Evolutionary conservation across 2,888 invertebrate species (phyloP).

Genomic region (Cheilosia vernalis): DNA sequence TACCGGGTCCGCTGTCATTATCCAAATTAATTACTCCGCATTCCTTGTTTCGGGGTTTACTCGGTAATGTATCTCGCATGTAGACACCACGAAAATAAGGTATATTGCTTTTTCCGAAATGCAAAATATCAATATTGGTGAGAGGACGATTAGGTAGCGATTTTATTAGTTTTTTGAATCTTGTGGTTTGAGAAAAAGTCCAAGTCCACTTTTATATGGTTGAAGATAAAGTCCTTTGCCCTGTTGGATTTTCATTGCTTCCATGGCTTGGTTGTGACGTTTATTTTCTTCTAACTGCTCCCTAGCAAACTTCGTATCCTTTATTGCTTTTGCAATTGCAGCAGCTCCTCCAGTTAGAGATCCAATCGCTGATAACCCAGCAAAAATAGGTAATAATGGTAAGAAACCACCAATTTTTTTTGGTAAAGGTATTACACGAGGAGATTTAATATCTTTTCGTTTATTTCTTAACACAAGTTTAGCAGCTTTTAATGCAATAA

Average conservation of each 20-base stretch:
- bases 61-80: constrained; percentile 51
- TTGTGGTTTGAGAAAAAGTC: too few species aligned
- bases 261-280: constrained; percentile 80
- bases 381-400: constrained; percentile 55
- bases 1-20: constrained; percentile 74
- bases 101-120: constrained; percentile 77
- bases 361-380: constrained; percentile 77
- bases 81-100: constrained; percentile 61
- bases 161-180: too few species aligned
- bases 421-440: constrained; percentile 78
- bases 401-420: constrained; percentile 79
- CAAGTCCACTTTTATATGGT: constrained; percentile 75
- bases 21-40: constrained; percentile 76
- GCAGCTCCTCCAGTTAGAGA: too few species aligned
- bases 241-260: constrained; percentile 78
- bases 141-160: constrained; percentile 61
- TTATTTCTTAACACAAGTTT: constrained; percentile 17
- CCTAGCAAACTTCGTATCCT: constrained; percentile 77
- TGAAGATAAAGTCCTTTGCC: constrained; percentile 78
- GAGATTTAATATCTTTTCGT: constrained; percentile 67
- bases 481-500: constrained; percentile 52
- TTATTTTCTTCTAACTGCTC: constrained; percentile 78
- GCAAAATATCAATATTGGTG: constrained; percentile 77
- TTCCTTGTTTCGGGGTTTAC: constrained; percentile 15
- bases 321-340: constrained; percentile 79